phyloP scores from a whole-genome alignment of 2,888 invertebrate species.

The Baccha elongata region DNA sequence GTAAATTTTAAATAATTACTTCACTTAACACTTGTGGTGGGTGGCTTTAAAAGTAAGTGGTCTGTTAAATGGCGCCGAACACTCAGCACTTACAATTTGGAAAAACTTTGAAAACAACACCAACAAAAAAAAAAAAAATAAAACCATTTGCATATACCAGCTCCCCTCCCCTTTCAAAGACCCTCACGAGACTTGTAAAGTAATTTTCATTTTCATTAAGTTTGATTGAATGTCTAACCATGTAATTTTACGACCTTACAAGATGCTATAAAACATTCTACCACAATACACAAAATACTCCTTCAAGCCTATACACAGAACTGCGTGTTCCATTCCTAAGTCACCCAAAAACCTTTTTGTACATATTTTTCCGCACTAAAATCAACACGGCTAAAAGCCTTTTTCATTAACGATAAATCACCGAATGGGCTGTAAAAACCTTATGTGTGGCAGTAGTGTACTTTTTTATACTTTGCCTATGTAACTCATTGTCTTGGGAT shows the following conservation, averaged over 20 bases:
- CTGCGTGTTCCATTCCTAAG: constrained; percentile 12
- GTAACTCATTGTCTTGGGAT: constrained; percentile 14
- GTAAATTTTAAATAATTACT: constrained; percentile 16
- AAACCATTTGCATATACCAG: constrained; percentile 23
- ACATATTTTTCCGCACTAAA: constrained; percentile 51
- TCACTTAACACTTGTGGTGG: constrained; percentile 20
- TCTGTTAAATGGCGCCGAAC: constrained; percentile 30
- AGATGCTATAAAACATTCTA: constrained; percentile 55
- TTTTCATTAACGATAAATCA: constrained; percentile 68
- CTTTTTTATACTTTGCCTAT: constrained; percentile 3
- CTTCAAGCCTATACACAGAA: background rate
- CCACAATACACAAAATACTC: constrained; percentile 17
- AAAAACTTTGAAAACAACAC: background rate
- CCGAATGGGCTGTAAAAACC: constrained; percentile 54
- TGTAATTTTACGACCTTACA: constrained; percentile 54
- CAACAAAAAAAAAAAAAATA: background rate
- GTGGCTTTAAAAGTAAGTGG: background rate
- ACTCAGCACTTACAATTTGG: background rate
- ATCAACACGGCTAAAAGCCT: constrained; percentile 67
- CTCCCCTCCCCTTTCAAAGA: background rate
- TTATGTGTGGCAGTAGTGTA: constrained; percentile 27
- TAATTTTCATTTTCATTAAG: constrained; percentile 64
- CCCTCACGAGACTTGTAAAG: constrained; percentile 23
- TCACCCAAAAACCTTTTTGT: constrained; percentile 15
- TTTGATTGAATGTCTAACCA: constrained; percentile 64